Evolutionary conservation across 2,888 invertebrate species (phyloP).

Genomic region (Caenorhabditis sp.): DNA sequence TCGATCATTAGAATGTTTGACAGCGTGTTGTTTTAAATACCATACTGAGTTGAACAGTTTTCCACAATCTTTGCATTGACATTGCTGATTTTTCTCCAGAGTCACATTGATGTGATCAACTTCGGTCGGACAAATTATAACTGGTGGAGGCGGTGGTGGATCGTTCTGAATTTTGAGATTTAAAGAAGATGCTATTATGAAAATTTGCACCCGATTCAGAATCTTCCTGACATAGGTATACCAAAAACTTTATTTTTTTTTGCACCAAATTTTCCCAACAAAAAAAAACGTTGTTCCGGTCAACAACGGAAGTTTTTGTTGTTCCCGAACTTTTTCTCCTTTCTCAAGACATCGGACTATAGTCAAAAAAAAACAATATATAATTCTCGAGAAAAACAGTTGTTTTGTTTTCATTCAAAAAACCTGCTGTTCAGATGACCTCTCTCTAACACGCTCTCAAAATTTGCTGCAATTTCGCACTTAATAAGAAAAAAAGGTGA

Average conservation of each 20-base stretch:
- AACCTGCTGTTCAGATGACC: neutral
- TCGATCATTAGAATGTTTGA: constrained; percentile 70
- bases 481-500: neutral
- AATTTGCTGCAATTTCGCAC: neutral
- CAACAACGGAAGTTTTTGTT: too few relatives aligned
- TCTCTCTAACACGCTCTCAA: neutral
- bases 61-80: constrained; percentile 70
- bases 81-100: constrained; percentile 69
- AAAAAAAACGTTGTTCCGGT: too few relatives aligned
- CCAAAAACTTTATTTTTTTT: too few relatives aligned
- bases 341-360: neutral
- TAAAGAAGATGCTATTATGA: too few relatives aligned
- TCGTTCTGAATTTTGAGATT: constrained; percentile 40
- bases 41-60: constrained; percentile 69
- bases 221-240: too few relatives aligned
- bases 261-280: too few relatives aligned
- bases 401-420: neutral
- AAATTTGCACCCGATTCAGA: too few relatives aligned
- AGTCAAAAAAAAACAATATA: constrained; percentile 1
- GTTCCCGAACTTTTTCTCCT: constrained; percentile 5
- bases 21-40: constrained; percentile 70
- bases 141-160: constrained; percentile 65
- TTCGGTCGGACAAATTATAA: constrained; percentile 68
- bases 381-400: neutral
- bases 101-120: constrained; percentile 67